phyloP scores from a whole-genome alignment of 1,140 invertebrate species.

The Heliconius hermathena region DNA sequence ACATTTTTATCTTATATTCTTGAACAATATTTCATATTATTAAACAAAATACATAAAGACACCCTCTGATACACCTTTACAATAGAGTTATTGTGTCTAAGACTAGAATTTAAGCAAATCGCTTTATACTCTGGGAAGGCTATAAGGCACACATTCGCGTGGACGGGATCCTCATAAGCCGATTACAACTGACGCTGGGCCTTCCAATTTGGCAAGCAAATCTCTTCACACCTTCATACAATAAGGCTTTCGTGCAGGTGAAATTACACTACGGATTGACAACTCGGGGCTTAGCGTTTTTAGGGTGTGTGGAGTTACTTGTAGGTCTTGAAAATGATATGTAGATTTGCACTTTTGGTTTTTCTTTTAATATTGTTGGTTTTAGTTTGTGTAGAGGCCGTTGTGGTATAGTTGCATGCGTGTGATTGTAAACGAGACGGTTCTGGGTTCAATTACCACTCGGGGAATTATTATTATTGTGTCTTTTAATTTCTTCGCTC shows the following conservation, averaged over 20 bases:
- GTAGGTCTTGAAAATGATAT: slow-evolving; percentile 26
- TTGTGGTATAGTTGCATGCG: too few relatives aligned
- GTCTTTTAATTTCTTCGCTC: too few relatives aligned
- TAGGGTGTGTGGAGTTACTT: slow-evolving; percentile 34
- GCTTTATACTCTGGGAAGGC: slow-evolving; percentile 10
- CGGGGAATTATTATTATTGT: too few relatives aligned
- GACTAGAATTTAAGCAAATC: neutral
- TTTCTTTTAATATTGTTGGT: neutral
- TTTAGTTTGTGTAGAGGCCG: too few relatives aligned
- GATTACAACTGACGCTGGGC: slow-evolving; percentile 51
- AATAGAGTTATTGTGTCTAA: neutral
- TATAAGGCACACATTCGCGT: slow-evolving; percentile 34
- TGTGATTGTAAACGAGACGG: too few relatives aligned
- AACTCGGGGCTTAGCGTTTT: slow-evolving; percentile 38
- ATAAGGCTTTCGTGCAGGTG: slow-evolving; percentile 49
- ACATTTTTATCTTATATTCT: too few relatives aligned
- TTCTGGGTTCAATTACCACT: neutral
- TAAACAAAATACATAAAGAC: neutral
- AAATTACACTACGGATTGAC: slow-evolving; percentile 53
- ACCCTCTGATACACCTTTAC: neutral
- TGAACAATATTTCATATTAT: neutral
- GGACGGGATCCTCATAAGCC: slow-evolving; percentile 50
- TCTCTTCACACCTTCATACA: slow-evolving; percentile 61
- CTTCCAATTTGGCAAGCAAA: slow-evolving; percentile 65
- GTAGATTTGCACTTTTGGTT: slow-evolving; percentile 3